Conservation (phyloP, 2,113 vertebrate species). For the Paracanthobrama guichenoti region DNA sequence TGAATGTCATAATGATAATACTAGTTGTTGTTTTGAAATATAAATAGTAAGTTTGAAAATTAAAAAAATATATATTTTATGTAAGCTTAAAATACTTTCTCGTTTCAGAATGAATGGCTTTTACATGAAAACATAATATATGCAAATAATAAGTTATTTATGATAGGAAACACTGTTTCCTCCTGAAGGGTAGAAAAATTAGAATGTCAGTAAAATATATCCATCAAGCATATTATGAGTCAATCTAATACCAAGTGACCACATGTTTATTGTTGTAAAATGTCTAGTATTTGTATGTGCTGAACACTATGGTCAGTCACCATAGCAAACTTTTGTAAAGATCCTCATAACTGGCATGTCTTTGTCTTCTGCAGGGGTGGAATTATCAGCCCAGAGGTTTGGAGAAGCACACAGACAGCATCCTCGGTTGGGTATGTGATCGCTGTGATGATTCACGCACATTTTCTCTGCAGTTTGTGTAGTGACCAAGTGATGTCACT, state of each 20-base stretch:
- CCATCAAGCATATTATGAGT: background rate
- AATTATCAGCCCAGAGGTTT: conserved; percentile 82
- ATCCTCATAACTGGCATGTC: background rate
- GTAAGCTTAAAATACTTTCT: too few relatives aligned
- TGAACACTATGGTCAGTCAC: background rate
- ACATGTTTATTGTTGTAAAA: background rate
- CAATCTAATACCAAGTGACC: background rate
- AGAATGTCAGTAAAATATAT: background rate
- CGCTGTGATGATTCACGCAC: background rate
- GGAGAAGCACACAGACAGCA: conserved; percentile 86
- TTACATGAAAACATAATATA: too few relatives aligned
- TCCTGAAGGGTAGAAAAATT: background rate
- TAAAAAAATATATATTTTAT: too few relatives aligned
- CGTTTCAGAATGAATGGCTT: too few relatives aligned
- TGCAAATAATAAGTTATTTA: too few relatives aligned
- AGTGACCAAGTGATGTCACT: background rate
- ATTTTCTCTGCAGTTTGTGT: background rate
- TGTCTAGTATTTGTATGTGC: background rate
- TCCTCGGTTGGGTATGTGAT: conserved; percentile 85
- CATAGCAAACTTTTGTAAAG: background rate
- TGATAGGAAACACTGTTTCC: too few relatives aligned
- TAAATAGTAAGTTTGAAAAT: too few relatives aligned
- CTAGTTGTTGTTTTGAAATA: too few relatives aligned
- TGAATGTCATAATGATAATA: background rate
- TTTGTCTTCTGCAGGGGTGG: conserved; percentile 73